A percentile compares a stretch with the other conserved stretches of the same genome.
These are phyloP conservation scores for Dryobota labecula DNA, from an alignment of 2,888 invertebrate species.

Conservation along the genomic window DNA sequence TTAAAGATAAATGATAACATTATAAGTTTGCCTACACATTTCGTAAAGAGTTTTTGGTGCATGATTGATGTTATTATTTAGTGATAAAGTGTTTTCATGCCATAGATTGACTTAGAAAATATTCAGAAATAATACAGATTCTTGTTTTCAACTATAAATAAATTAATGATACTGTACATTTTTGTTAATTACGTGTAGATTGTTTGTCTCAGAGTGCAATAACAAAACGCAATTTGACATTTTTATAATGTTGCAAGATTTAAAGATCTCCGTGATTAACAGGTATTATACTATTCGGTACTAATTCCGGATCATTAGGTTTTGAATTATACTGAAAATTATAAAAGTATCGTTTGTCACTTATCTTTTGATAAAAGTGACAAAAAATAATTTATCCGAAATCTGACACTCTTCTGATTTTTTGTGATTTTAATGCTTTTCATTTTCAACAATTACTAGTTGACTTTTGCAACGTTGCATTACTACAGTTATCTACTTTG, in stretches of 20 bases:
- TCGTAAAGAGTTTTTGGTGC: background rate
- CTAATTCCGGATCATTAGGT: background rate
- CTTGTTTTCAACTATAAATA: background rate
- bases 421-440: background rate
- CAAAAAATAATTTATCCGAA: background rate
- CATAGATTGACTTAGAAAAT: background rate
- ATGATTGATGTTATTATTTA: background rate
- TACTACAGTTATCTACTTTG: background rate
- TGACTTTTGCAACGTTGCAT: background rate
- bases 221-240: constrained; percentile 52
- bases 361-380: background rate
- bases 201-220: constrained; percentile 9
- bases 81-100: background rate
- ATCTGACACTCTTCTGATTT: background rate
- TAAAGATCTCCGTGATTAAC: background rate
- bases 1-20: background rate
- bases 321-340: background rate
- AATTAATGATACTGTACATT: background rate
- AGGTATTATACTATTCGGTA: background rate
- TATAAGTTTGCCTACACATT: background rate
- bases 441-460: background rate
- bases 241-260: constrained; percentile 28
- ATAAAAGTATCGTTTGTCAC: background rate
- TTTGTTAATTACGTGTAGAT: background rate
- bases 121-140: background rate